Conservation (phyloP, 2,113 vertebrate genomes). For the Clarias gariepinus region DNA sequence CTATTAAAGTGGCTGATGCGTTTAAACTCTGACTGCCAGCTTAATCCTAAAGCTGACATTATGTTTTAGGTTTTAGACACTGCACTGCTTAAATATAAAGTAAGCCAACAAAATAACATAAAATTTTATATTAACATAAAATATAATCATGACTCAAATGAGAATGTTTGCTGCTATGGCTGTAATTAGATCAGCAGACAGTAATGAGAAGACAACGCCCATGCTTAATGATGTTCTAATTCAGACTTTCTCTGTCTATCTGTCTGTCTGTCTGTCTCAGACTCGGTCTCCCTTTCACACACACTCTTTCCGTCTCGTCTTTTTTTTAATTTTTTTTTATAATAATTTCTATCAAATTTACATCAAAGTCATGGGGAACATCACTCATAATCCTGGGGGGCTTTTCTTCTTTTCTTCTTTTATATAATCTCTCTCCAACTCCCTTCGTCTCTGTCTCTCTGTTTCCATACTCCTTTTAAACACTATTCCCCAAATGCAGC, state of each 20-base stretch:
- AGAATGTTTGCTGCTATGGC: slow-evolving; percentile 15
- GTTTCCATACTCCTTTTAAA: slow-evolving; percentile 29
- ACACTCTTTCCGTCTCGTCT: not conserved
- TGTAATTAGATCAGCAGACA: slow-evolving; percentile 37
- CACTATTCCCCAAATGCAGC: slow-evolving; percentile 32
- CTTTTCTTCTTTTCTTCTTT: slow-evolving; percentile 17
- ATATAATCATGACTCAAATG: slow-evolving; percentile 38
- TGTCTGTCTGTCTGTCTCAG: slow-evolving; percentile 16
- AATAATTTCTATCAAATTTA: slow-evolving; percentile 54
- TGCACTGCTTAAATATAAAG: slow-evolving; percentile 30
- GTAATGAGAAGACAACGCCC: slow-evolving; percentile 24
- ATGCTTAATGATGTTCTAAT: slow-evolving; percentile 34
- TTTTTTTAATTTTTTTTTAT: too few species aligned
- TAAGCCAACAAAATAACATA: slow-evolving; percentile 29
- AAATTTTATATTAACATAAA: too few species aligned
- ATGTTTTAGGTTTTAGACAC: not conserved
- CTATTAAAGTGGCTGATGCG: not conserved
- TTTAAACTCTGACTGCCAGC: not conserved
- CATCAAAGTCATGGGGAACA: slow-evolving; percentile 56
- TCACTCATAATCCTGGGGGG: slow-evolving; percentile 36
- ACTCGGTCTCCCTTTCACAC: slow-evolving; percentile 11
- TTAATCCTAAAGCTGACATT: slow-evolving; percentile 21
- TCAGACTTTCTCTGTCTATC: slow-evolving; percentile 2
- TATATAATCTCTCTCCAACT: not conserved
- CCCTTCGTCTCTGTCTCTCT: slow-evolving; percentile 2